Conservation (phyloP, 2,113 vertebrate species). For the Bothrops jararaca region DNA sequence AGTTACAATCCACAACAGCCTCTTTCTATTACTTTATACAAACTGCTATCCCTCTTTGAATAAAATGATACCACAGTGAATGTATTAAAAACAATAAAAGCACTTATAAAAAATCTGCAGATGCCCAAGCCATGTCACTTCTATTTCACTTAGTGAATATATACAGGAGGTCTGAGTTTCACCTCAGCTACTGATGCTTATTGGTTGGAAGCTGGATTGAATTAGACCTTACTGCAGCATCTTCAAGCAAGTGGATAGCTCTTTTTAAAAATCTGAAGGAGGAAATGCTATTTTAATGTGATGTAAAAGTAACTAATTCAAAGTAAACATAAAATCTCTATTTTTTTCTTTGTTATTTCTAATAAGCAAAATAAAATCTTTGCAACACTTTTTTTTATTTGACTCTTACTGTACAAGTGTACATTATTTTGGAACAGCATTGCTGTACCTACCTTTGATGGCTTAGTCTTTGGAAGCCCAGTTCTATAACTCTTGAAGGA, state of each 20-base stretch:
- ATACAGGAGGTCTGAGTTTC: background rate
- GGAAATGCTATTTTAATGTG: conserved; percentile 20
- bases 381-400: conserved; percentile 41
- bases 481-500: conserved; percentile 86
- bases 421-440: conserved; percentile 74
- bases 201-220: background rate
- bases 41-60: background rate
- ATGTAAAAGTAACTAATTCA: background rate
- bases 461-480: conserved; percentile 84
- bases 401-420: background rate
- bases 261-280: background rate
- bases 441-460: conserved; percentile 87
- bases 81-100: background rate
- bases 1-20: background rate
- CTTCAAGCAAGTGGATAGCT: background rate
- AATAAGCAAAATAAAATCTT: conserved; percentile 65
- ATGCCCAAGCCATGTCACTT: background rate
- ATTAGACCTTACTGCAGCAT: background rate
- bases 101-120: background rate
- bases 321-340: conserved; percentile 40
- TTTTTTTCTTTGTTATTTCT: conserved; percentile 50
- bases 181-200: background rate
- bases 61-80: background rate
- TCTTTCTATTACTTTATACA: background rate
- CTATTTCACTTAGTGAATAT: background rate